Percentiles rank a stretch among this genome's conserved stretches.
phyloP scores from a whole-genome alignment of 2,797 vertebrate genomes.

The Tragopan temminckii region DNA sequence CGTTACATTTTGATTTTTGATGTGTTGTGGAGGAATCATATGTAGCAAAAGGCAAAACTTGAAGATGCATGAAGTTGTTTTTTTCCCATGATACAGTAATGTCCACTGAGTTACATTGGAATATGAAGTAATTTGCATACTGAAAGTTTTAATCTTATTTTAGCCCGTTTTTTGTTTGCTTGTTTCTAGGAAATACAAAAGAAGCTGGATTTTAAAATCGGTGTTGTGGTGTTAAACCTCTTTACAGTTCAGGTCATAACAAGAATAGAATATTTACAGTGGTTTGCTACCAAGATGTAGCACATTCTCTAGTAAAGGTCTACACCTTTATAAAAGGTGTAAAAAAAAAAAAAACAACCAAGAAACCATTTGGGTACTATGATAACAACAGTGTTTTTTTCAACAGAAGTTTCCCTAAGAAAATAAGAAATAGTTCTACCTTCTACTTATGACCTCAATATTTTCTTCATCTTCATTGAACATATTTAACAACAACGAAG shows the following conservation, averaged over 20 bases:
- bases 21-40: background rate
- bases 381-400: background rate
- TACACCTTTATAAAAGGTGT: no score
- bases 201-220: background rate
- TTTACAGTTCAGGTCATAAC: background rate
- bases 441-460: slow-evolving; percentile 26
- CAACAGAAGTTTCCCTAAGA: background rate
- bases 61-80: background rate
- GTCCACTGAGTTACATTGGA: background rate
- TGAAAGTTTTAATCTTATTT: background rate
- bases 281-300: background rate
- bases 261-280: background rate
- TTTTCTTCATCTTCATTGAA: slow-evolving; percentile 49
- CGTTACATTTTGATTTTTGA: background rate
- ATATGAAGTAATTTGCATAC: background rate
- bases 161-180: background rate
- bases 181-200: background rate
- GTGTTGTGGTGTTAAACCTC: background rate
- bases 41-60: background rate
- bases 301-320: background rate
- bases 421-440: background rate
- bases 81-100: background rate
- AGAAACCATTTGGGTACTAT: background rate
- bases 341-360: no score
- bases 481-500: background rate